phyloP scores from a whole-genome alignment of 2,797 vertebrate genomes.

The Coregonus sp. region DNA sequence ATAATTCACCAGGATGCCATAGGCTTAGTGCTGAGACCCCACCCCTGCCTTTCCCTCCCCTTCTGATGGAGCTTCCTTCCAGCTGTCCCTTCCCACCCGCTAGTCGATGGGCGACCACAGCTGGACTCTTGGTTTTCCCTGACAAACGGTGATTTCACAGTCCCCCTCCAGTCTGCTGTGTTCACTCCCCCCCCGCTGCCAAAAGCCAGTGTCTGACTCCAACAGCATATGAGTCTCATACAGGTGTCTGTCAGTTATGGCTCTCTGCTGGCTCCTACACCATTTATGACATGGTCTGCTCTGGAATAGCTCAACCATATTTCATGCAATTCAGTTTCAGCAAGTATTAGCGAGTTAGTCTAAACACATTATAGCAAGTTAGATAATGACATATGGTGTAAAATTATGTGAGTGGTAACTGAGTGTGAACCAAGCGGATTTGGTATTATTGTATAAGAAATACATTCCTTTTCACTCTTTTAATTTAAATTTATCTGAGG shows the following conservation, averaged over 20 bases:
- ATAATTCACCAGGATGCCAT: conserved; percentile 61
- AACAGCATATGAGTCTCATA: conserved; percentile 56
- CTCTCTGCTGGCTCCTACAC: conserved; percentile 53
- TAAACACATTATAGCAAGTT: not conserved
- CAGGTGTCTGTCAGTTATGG: conserved; percentile 68
- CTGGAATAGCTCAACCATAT: conserved; percentile 34
- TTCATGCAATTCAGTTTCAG: conserved; percentile 19
- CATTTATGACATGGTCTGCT: conserved; percentile 54
- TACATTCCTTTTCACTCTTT: not conserved
- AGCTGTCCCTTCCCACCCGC: conserved; percentile 80
- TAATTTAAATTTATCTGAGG: not conserved
- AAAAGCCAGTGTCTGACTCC: conserved; percentile 62
- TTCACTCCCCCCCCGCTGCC: conserved; percentile 69
- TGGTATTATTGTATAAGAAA: not conserved
- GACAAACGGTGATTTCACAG: conserved; percentile 81
- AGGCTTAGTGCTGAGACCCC: conserved; percentile 59
- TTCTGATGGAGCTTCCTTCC: conserved; percentile 82
- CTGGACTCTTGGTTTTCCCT: conserved; percentile 84
- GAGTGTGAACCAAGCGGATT: not conserved
- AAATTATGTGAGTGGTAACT: not conserved
- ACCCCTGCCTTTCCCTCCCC: conserved; percentile 58
- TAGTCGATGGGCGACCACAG: conserved; percentile 87
- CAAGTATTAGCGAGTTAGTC: conserved; percentile 15
- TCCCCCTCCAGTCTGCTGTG: conserved; percentile 60
- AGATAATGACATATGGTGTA: not conserved